Evolutionary conservation across 2,888 invertebrate species (phyloP), one percentile per base, ranked within the genome.

Genomic region (Magallana nippona): DNA sequence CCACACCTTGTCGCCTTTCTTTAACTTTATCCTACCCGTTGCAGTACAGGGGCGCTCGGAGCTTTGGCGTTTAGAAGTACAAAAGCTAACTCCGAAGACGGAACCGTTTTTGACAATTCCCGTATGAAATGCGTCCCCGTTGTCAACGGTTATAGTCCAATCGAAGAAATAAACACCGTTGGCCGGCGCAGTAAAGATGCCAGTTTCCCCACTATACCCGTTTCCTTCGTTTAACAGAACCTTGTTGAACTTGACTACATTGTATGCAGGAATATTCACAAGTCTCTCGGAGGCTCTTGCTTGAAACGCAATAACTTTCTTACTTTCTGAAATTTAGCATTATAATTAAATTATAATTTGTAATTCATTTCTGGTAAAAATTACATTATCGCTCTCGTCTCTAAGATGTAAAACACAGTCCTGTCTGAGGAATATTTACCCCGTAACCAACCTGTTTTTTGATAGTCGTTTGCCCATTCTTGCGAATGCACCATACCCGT

Each of bases 131-230:
- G 8, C 10, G 63, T 63, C 63, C 10, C 63, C 63, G 19, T 63
- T 63, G 19, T 63, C 63, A 13, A 19, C 19, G 13, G 19, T 19
- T 10, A 63, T 63, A 27, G 63, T 63, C 63, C 63, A 63, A 27
- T 63, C 63, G 27, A 63, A 63, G 22, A 63, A 63, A 63, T 63
- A 63, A 8, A 63, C 63, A 22, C 63, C 63, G 1, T n/a, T 27
- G 13, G 13, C 27, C 11, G 63, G 63, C 13, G 63, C 63, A 10
- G 63, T 63, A 27, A 63, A 63, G 10, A 27, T 63, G 19, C 63
- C 63, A 22, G 63, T 63, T n/a, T 15, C 27, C 13, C 22, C 19
- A 10, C 13, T 19, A 22, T 63, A 63, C 27, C 63, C 63, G 22
- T 19, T 13, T 3, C 63, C 63, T 63, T 63, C 13, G 13, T 27